A percentile compares a stretch with the other conserved stretches of the same genome.
Evolutionary conservation across 2,888 invertebrate species (phyloP).

Genomic region (Galerucella nymphaeae): DNA sequence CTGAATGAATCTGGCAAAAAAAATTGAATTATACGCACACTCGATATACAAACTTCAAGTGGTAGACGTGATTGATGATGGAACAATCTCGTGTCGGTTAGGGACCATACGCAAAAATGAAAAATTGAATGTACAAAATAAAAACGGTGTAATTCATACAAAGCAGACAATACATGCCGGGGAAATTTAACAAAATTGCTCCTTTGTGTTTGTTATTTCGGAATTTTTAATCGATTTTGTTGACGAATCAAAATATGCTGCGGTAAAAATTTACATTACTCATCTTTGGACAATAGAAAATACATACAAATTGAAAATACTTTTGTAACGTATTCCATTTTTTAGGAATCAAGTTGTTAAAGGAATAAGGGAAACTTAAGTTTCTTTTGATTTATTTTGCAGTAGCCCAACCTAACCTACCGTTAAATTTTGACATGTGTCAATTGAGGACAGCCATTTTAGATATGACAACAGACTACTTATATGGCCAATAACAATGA

Average conservation of each 20-base stretch:
- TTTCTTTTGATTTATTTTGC: no score
- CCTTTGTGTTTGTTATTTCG: conserved; percentile 4
- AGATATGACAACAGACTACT: no score
- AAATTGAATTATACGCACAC: not conserved
- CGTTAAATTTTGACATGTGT: no score
- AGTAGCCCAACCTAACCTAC: no score
- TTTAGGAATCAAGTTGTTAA: no score
- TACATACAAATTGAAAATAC: no score
- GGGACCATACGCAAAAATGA: not conserved
- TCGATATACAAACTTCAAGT: not conserved
- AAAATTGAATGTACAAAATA: not conserved
- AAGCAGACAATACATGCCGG: not conserved
- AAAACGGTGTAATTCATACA: not conserved
- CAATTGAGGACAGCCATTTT: no score
- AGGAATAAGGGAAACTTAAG: no score
- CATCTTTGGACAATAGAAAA: no score
- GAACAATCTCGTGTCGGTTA: not conserved
- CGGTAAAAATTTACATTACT: not conserved
- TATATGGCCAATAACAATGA: no score
- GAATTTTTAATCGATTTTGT: not conserved
- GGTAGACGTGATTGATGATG: conserved; percentile 6
- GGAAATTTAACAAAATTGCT: not conserved
- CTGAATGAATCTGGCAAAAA: not conserved
- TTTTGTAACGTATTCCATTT: no score
- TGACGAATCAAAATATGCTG: not conserved